Percentiles rank a stretch among this genome's conserved stretches.
Conservation (phyloP, 2,888 invertebrate species). For the Mycalesis mineus region DNA sequence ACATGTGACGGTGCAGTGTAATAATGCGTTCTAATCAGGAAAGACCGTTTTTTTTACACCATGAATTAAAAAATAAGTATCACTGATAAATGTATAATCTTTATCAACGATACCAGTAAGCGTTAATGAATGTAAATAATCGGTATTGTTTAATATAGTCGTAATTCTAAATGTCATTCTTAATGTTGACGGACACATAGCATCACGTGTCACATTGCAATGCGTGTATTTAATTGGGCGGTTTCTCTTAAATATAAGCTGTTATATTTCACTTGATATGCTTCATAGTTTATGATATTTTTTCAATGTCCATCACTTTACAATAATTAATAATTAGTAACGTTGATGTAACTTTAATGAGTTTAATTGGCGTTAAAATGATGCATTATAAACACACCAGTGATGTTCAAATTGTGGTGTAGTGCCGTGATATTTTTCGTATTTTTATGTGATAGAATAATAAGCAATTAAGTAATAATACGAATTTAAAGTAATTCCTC, state of each 20-base stretch:
- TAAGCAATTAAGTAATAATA: too few species aligned
- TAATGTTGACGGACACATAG: conserved; percentile 21
- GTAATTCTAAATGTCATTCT: conserved; percentile 23
- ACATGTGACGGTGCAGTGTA: too few species aligned
- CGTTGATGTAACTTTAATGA: background rate
- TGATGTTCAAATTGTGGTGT: background rate
- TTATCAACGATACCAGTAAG: background rate
- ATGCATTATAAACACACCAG: background rate
- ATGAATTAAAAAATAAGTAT: too few species aligned
- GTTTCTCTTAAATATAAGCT: conserved; percentile 25
- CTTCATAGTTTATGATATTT: conserved; percentile 6
- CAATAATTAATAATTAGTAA: background rate
- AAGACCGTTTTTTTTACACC: too few species aligned
- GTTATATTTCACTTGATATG: background rate
- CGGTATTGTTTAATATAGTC: background rate
- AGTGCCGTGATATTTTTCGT: too few species aligned
- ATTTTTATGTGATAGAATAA: too few species aligned
- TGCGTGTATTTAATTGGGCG: conserved; percentile 25
- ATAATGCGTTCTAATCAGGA: too few species aligned
- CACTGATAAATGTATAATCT: too few species aligned
- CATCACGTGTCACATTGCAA: conserved; percentile 19
- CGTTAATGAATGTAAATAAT: conserved; percentile 17
- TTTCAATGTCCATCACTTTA: conserved; percentile 2
- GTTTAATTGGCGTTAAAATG: background rate
- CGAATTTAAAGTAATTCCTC: too few species aligned